These are phyloP conservation scores for Hyaena hyaena DNA, from an alignment of 2,113 vertebrate species.

Conservation along the genomic window DNA sequence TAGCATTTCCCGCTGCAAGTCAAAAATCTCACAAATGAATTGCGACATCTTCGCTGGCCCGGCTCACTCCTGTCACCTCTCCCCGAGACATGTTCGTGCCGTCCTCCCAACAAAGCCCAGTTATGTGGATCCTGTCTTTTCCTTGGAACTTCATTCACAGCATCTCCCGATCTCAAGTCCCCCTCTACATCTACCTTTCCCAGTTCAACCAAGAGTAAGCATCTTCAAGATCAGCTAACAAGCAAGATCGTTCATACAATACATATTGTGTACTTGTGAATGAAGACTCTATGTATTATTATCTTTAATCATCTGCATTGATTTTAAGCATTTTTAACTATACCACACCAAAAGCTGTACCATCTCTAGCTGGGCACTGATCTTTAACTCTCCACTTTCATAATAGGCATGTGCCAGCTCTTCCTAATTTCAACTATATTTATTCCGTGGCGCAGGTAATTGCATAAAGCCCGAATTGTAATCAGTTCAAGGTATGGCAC, in stretches of 20 bases:
- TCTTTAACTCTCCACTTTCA: constrained; percentile 30
- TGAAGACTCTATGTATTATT: not conserved
- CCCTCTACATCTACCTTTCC: not conserved
- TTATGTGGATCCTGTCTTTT: not conserved
- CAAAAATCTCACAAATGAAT: constrained; percentile 45
- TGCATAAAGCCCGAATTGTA: constrained; percentile 3
- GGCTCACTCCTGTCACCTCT: constrained; percentile 11
- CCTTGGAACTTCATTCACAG: not conserved
- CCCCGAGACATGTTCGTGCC: not conserved
- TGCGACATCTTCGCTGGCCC: not conserved
- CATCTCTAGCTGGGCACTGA: not conserved
- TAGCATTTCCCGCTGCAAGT: not conserved
- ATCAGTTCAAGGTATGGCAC: constrained; percentile 32
- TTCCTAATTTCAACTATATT: constrained; percentile 32
- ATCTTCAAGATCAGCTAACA: not conserved
- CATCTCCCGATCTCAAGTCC: not conserved
- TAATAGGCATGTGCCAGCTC: not conserved
- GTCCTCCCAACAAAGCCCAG: constrained; percentile 33
- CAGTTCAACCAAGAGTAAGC: constrained; percentile 8
- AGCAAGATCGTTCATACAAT: not conserved
- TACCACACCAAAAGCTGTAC: not conserved
- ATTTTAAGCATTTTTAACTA: constrained; percentile 34
- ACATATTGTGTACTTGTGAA: not conserved
- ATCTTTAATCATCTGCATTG: not conserved
- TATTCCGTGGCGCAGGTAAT: not conserved